Evolutionary conservation across 1,140 invertebrate species (phyloP), one percentile per base, ranked within the genome.

Genomic region (Drosophila miranda): DNA sequence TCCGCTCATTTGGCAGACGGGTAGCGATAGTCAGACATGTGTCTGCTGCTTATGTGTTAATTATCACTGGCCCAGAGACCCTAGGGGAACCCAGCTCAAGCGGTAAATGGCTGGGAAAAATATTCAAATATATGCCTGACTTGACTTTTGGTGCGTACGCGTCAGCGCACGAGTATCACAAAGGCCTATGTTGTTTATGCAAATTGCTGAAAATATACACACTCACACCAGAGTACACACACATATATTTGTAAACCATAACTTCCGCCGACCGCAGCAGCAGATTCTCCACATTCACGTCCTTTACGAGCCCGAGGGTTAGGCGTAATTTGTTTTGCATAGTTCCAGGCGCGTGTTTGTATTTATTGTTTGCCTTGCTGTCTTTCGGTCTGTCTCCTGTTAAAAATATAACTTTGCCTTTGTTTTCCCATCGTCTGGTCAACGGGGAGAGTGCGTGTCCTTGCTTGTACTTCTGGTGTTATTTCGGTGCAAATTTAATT

Each of bases 81-180:
- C 19, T 21, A 72, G 42, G 42, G 16, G 16, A 59, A 77, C 78
- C 78, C 55, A 63, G 60, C 78, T 82, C 78, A 82, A 69, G 60
- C 64, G 72, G 59, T 42, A 81, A 81, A 71, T 75, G 72, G 56
- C 77, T 68, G 74, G 51, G 76, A 60, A 77, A 77, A 77, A 73
- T 82, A 82, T 81, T 82, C 78, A 82, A 81, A 81, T 81, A 77
- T 81, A 81, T 81, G 78, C 78, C 48, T 60, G 73, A 69, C 74
- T 81, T 81, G 61, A 73, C 61, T 82, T 56, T 68, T 61, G 54
- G 16, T 51, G 34, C 60, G 11, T 46, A 68, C 28, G 28, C 28
- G 8, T 9, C 6, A 6, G 26, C 6, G 26, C 1, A 6, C 6
- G 26, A 8, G 30, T 9, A 30, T 77, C 54, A 56, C 66, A 58